Base-by-base conservation (phyloP, 2,888 invertebrate genomes). In the Amitus sp. region DNA sequence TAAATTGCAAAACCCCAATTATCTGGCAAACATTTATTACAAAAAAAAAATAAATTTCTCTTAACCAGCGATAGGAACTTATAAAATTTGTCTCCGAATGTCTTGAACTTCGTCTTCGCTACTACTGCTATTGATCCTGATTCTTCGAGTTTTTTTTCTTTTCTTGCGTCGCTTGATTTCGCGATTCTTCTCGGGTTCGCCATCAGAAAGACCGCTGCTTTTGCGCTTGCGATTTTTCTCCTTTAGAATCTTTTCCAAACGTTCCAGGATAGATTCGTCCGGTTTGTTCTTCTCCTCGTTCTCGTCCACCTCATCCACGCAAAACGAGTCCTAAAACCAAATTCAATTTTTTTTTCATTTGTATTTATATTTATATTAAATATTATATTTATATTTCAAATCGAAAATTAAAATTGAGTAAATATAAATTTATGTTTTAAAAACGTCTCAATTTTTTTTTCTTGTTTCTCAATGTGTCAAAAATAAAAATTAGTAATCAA, bases 321-420 rank as follows among this genome's bases (percentile, higher is more conserved):
- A 62, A 39, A 62, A 62, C n/a, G 62, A 54, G 43, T 62, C 62
- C 62, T 62, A 9, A 15, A 56, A 56, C 12, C 6, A 37, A n/a
- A n/a, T n/a, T n/a, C n/a, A n/a, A n/a, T n/a, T n/a, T n/a, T n/a
- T n/a, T n/a, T n/a, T n/a, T n/a, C n/a, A 27, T 49, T 28, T 48
- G 28, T 27, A 27, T 9, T 27, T 27, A 27, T 27, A 5, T 7
- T 27, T 7, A 27, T 5, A 33, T 9, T 3, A 33, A 12, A 33
- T 6, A 12, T 10, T 33, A n/a, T 33, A 12, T 33, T n/a, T n/a
- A 9, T 6, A 33, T 33, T 12, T 9, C n/a, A 27, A 27, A 33
- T n/a, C n/a, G 33, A 33, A 33, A 33, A 23, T 5, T 23, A 23
- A 23, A 5, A 23, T 23, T 23, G 4, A 23, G 34, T 34, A 34